Evolutionary conservation across 2,113 vertebrate genomes (phyloP).

Genomic region (Rattus rattus): DNA sequence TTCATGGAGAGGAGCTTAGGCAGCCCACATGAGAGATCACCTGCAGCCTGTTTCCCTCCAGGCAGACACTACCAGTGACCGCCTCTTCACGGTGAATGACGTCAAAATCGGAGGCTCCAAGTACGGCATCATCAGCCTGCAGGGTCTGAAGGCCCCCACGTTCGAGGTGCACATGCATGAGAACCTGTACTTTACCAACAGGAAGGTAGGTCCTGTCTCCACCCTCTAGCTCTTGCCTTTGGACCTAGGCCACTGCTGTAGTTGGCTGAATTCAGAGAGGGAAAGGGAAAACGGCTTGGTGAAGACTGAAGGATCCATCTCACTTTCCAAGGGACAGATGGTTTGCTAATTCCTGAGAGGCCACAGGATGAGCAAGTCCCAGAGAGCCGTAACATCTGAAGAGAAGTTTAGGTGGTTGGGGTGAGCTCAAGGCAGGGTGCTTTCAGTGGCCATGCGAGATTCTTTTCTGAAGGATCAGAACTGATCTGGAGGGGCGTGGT

Average conservation of each 20-base stretch:
- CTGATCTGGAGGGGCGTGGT: neutral
- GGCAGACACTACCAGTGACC: conserved; percentile 94
- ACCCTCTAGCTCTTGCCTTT: neutral
- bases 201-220: conserved; percentile 88
- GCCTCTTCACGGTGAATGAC: conserved; percentile 95
- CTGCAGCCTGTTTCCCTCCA: conserved; percentile 75
- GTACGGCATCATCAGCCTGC: conserved; percentile 96
- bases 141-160: conserved; percentile 88
- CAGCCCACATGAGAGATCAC: neutral
- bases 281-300: neutral
- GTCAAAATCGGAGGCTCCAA: conserved; percentile 95
- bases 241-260: neutral
- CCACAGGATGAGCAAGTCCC: neutral
- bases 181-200: conserved; percentile 96
- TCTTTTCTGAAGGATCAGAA: neutral
- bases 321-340: neutral
- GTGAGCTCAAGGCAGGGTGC: neutral
- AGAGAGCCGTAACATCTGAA: too few relatives aligned
- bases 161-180: conserved; percentile 94
- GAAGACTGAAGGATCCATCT: neutral
- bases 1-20: neutral
- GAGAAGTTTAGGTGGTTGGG: neutral
- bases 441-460: neutral
- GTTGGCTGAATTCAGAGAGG: neutral
- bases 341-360: neutral